Base-by-base conservation (phyloP, 2,888 invertebrate species). In the Oligia strigilis region DNA sequence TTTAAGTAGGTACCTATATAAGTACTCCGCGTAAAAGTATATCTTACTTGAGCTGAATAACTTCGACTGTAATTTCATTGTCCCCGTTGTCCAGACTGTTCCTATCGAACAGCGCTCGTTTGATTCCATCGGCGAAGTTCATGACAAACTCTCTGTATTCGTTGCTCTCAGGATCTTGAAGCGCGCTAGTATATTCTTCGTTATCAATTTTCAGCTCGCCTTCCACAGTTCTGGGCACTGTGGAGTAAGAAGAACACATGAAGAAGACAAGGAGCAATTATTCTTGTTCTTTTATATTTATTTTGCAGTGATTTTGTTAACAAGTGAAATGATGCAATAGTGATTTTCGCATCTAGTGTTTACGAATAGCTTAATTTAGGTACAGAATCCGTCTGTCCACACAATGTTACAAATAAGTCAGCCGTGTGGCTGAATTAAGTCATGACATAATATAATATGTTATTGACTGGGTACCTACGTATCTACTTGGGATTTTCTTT, bases 171-270 rank as follows among this genome's bases (percentile, higher is more conserved):
- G 96, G 96, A 90, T 98, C 97, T 60, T 95, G 93, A 67, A 98
- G 95, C 43, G 97, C 97, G 3, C 97, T 95, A 17, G 96, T 96
- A 93, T 97, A 98, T 67, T 97, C 97, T 87, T 98, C 96, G 91
- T 98, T 98, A 88, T 98, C 98, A 60, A 98, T 97, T 80, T 95
- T 97, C 77, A 98, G 92, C 89, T 98, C 97, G 4, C 98, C 98
- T 93, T 98, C 98, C 67, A 98, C 91, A 5, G 98, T 98, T 91
- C 97, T 96, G 74, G 98, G 98, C 85, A 98, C 98, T 97, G 95
- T 70, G 94, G 94, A 86, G 78, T 82, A n/a, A 84, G 71, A 77
- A 52, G 36, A 43, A 40, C 40, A 40, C 40, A 40, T 40, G 40
- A 40, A 40, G 40, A 36, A 69, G 17, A 77, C 29, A 76, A 23